phyloP scores from a whole-genome alignment of 2,888 invertebrate genomes.

The Cabera pusaria region DNA sequence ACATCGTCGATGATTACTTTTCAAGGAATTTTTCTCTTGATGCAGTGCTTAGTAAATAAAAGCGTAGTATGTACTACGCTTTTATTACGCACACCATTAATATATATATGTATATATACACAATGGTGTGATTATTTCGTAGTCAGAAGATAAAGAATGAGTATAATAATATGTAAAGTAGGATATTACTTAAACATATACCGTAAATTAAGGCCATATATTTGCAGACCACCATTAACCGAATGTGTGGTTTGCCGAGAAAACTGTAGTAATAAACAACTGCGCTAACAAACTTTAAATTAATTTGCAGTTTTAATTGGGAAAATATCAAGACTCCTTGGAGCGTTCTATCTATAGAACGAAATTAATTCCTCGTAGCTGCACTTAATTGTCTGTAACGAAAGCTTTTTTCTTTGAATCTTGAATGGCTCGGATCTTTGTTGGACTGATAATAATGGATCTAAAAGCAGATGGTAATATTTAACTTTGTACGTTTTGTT shows the following conservation, averaged over 20 bases:
- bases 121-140: too few species aligned
- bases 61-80: conserved; percentile 5
- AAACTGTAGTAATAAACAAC: conserved; percentile 16
- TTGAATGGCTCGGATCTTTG: conserved; percentile 49
- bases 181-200: too few species aligned
- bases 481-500: conserved; percentile 34
- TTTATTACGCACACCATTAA: too few species aligned
- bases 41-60: conserved; percentile 43
- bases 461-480: conserved; percentile 43
- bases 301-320: conserved; percentile 22
- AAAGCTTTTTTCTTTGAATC: conserved; percentile 59
- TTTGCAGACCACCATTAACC: conserved; percentile 20
- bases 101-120: too few species aligned
- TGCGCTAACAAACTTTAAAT: conserved; percentile 17
- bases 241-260: conserved; percentile 20
- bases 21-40: conserved; percentile 51
- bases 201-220: conserved; percentile 19
- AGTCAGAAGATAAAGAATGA: too few species aligned
- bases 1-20: conserved; percentile 60
- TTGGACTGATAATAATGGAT: conserved; percentile 56
- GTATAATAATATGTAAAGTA: too few species aligned
- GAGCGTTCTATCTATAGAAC: conserved; percentile 33
- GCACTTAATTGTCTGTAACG: conserved; percentile 67
- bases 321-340: conserved; percentile 33
- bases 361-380: conserved; percentile 59